Base-by-base conservation (phyloP, 2,113 vertebrate genomes). In the Turnix velox region DNA sequence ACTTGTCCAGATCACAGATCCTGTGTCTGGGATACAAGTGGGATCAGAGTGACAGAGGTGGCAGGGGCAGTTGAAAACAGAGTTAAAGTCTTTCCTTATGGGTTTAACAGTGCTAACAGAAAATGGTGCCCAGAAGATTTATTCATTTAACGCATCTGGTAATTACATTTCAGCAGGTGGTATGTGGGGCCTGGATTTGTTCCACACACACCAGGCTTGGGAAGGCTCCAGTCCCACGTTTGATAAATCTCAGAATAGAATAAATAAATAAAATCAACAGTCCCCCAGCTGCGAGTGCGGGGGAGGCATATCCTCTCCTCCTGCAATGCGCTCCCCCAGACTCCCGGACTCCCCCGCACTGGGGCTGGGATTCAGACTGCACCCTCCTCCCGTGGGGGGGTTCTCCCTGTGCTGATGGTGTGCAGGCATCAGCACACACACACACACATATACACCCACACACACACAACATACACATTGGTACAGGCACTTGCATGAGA, bases 181-280 rank as follows among this genome's bases (percentile, higher is more conserved):
- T 77, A 80, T 90, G 96, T 88, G 92, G 92, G 94, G 94, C 90
- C 94, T 96, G 96, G 96, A 93, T 76, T 68, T 17, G 11, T 91
- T 94, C 93, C 96, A 91, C 27, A 1, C 92, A 55, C 75, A 73
- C 92, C 82, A 86, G 90, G 85, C 82, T 83, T 18, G 19, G 79
- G 87, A 84, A 91, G 82, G 96, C 93, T 89, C 82, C 84, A 78
- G 87, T 72, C 90, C 92, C 90, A 90, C 54, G 20, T 90, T 80
- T 92, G 94, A 94, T 89, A 80, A 94, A 91, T 87, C 93, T 93
- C 90, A 46, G 89, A 95, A 92, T 87, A 95, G 94, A 93, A 96
- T 88, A 93, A 95, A 95, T 92, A 95, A 94, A 96, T 82, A 89
- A 95, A 96, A 91, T 81, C 87, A 87, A 79, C 89, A 91, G 78